A percentile compares a stretch with the other conserved stretches of the same genome.
Conservation (phyloP, 1,140 invertebrate species). For the Saccostrea cuccullata region DNA sequence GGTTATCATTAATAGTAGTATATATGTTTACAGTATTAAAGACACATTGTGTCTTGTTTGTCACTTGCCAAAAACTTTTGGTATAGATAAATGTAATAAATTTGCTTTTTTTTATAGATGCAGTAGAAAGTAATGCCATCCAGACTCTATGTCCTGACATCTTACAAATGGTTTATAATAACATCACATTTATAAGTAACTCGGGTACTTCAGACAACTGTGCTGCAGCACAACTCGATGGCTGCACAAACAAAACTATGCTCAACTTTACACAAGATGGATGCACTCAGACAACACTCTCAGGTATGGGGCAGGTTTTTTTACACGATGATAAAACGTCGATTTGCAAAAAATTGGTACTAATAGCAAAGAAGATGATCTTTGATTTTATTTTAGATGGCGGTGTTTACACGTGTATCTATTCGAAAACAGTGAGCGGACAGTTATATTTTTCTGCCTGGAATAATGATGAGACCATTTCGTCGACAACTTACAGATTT, state of each 20-base stretch:
- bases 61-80: no score
- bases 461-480: neutral
- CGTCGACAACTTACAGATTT: neutral
- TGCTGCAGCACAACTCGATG: constrained; percentile 6
- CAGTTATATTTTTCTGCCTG: neutral
- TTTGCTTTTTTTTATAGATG: neutral
- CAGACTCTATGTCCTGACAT: neutral
- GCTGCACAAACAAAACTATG: constrained; percentile 33
- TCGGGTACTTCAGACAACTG: neutral
- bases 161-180: constrained; percentile 11
- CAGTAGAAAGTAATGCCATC: constrained; percentile 9
- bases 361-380: neutral
- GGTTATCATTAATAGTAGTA: no score
- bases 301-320: neutral
- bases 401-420: neutral
- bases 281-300: neutral
- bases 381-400: neutral
- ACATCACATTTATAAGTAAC: constrained; percentile 1
- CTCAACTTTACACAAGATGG: constrained; percentile 6
- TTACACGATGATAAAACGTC: neutral
- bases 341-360: no score
- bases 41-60: no score
- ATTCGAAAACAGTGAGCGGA: neutral
- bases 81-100: no score
- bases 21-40: no score